phyloP scores from a whole-genome alignment of 2,113 vertebrate species.

The Protomyctophum bolini region DNA sequence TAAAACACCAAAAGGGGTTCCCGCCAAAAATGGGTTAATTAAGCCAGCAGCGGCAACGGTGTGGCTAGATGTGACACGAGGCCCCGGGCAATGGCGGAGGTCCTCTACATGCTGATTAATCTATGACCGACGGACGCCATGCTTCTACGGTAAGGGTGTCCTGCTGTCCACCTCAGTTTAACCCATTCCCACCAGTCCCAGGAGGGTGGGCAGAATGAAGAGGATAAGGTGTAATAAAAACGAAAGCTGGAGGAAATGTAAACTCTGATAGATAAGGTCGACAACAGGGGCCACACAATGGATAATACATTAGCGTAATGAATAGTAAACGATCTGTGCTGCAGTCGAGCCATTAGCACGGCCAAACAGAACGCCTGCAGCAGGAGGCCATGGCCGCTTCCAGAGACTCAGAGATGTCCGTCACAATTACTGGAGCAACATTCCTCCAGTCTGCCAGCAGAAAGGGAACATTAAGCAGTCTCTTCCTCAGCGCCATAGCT shows the following conservation, averaged over 20 bases:
- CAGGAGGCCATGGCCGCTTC: not conserved
- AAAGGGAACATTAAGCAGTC: too few species aligned
- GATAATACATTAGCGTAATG: slow-evolving; percentile 66
- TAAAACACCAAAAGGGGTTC: too few species aligned
- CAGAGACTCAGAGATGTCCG: slow-evolving; percentile 42
- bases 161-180: slow-evolving; percentile 33
- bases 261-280: slow-evolving; percentile 76
- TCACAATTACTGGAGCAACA: slow-evolving; percentile 43
- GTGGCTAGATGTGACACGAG: slow-evolving; percentile 48
- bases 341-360: not conserved
- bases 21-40: slow-evolving; percentile 57
- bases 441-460: not conserved
- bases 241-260: slow-evolving; percentile 69
- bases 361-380: not conserved
- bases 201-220: slow-evolving; percentile 16
- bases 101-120: slow-evolving; percentile 61
- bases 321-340: slow-evolving; percentile 57
- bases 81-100: slow-evolving; percentile 31
- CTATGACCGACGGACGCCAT: slow-evolving; percentile 49
- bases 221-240: slow-evolving; percentile 70
- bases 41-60: slow-evolving; percentile 38
- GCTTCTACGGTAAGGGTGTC: slow-evolving; percentile 6
- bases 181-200: slow-evolving; percentile 31
- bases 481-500: not conserved
- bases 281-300: slow-evolving; percentile 54